Evolutionary conservation across 2,797 vertebrate species (phyloP).

Genomic region (Gadopsis marmoratus): DNA sequence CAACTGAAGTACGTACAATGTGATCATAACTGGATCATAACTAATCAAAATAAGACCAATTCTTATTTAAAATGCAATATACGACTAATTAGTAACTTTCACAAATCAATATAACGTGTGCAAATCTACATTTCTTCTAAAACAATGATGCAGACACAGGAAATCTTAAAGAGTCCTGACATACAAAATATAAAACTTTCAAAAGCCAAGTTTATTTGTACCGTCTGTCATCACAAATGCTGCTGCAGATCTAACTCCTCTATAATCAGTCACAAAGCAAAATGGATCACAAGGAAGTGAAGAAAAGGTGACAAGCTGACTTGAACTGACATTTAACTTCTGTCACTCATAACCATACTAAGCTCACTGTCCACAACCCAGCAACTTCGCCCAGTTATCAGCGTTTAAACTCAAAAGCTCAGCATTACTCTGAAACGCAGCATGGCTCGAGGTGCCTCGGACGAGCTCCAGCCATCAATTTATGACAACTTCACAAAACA

Average conservation of each 20-base stretch:
- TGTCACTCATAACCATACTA: not conserved
- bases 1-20: not conserved
- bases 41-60: too few relatives aligned
- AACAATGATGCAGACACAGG: not conserved
- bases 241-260: not conserved
- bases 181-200: not conserved
- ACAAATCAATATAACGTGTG: not conserved
- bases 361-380: not conserved
- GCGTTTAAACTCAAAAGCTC: conserved; percentile 4
- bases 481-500: conserved; percentile 21
- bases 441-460: not conserved
- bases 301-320: not conserved
- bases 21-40: too few relatives aligned
- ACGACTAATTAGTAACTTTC: not conserved
- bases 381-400: not conserved
- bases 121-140: not conserved
- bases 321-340: conserved; percentile 30
- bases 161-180: not conserved
- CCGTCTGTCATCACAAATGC: not conserved
- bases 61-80: too few relatives aligned
- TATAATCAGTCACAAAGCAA: not conserved
- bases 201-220: not conserved
- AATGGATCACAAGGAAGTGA: not conserved
- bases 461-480: conserved; percentile 6
- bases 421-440: not conserved